A percentile compares a stretch with the other conserved stretches of the same genome.
Conservation (phyloP, 2,113 vertebrate species). For the Vanacampus margaritifer region DNA sequence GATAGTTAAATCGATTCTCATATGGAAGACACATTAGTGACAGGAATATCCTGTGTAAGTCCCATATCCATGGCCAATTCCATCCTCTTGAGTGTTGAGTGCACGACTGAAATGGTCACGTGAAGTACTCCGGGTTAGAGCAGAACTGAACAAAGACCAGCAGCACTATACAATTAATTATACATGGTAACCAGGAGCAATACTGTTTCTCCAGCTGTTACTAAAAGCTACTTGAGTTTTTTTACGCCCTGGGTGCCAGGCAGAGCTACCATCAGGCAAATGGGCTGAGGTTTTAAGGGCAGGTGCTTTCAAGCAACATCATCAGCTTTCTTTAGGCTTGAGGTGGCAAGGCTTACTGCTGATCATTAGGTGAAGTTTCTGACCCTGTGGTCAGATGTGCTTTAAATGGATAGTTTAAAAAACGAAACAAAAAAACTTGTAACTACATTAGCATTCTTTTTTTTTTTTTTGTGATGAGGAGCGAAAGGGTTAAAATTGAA, state of each 20-base stretch:
- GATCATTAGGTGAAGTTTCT: constrained; percentile 12
- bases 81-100: constrained; percentile 33
- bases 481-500: too few relatives aligned
- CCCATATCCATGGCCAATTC: constrained; percentile 1
- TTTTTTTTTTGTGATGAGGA: too few relatives aligned
- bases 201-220: constrained; percentile 39
- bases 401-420: too few relatives aligned
- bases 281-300: background rate
- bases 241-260: constrained; percentile 32
- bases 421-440: too few relatives aligned
- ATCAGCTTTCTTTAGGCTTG: constrained; percentile 1
- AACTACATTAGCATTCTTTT: too few relatives aligned
- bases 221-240: constrained; percentile 51
- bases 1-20: constrained; percentile 58
- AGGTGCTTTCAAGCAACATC: background rate
- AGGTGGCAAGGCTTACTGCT: constrained; percentile 7
- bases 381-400: constrained; percentile 6
- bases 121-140: constrained; percentile 38
- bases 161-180: constrained; percentile 60
- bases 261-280: constrained; percentile 6
- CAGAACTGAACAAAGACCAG: constrained; percentile 50
- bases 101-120: constrained; percentile 42
- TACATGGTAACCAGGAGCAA: constrained; percentile 54
- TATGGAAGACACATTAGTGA: constrained; percentile 47
- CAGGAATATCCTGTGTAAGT: constrained; percentile 33